Evolutionary conservation across 1,140 invertebrate genomes (phyloP), one percentile per base, ranked within the genome.

Genomic region (Eriosoma lanigerum): DNA sequence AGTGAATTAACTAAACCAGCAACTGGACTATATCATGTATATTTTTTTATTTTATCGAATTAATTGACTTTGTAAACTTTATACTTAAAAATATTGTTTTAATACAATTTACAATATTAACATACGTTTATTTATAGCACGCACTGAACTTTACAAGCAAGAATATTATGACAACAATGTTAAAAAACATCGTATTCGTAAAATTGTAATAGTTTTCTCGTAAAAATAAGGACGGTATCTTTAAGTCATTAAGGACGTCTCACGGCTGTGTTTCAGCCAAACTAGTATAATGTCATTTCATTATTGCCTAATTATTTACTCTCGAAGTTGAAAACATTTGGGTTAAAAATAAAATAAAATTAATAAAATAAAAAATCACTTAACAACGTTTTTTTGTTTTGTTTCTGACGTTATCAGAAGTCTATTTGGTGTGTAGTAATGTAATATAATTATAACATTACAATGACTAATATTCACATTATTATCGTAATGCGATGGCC

Each of bases 181-280:
- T 64, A 32, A 4, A n/a, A 64, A 32, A n/a, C 8, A 29, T 62
- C 32, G 29, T 62, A 19, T 8, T 62, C 21, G n/a, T 3, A 13
- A 21, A 44, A 21, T 46, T 15, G 6, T 48, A 50, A 29, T 19
- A 29, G 19, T 73, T 29, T 9, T n/a, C 2, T 73, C 26, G 9
- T 29, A 29, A 73, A 38, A 3, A 73, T 52, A 0, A 29, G 24
- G 29, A 52, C 48, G 29, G 29, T 46, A 12, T 70, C 66, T 13
- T 46, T 21, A 46, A 19, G 70, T 73, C 70, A 52, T 73, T 73
- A 73, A 73, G 48, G 48, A 19, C 70, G 70, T 73, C 48, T n/a
- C 68, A 73, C 48, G 46, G 48, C 52, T 73, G 0, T 9, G 17
- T 70, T 73, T 19, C n/a, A 29, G 52, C 9, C 19, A n/a, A n/a